phyloP scores from a whole-genome alignment of 2,888 invertebrate genomes.

The Tanypteryx hageni region DNA sequence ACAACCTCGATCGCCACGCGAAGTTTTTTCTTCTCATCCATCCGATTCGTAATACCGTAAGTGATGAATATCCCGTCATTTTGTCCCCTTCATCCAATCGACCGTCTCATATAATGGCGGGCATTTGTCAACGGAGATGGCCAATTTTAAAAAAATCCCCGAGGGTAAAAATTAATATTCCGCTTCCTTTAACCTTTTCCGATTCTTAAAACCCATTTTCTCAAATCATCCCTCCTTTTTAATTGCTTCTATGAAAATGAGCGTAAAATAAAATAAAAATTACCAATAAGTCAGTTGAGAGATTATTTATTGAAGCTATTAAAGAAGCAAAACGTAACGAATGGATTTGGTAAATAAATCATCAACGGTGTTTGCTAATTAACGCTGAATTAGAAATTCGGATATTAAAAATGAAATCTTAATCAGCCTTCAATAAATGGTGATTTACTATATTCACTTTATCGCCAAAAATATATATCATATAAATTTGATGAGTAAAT shows the following conservation, averaged over 20 bases:
- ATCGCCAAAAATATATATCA: no score
- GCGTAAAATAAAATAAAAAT: background rate
- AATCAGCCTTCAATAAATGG: no score
- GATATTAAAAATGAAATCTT: no score
- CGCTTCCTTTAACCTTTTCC: background rate
- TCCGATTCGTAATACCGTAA: background rate
- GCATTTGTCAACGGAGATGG: constrained; percentile 7
- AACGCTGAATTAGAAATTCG: background rate
- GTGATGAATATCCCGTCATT: constrained; percentile 19
- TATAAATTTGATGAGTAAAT: no score
- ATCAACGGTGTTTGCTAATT: background rate
- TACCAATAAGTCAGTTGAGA: background rate
- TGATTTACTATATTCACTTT: no score
- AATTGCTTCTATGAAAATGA: constrained; percentile 32
- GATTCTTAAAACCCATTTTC: background rate
- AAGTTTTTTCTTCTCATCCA: background rate
- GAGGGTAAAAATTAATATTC: constrained; percentile 28
- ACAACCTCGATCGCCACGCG: background rate
- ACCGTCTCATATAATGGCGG: background rate
- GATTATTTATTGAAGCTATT: background rate
- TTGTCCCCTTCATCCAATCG: background rate
- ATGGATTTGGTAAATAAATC: background rate
- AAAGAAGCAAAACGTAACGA: background rate
- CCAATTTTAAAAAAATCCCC: constrained; percentile 4
- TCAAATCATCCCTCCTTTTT: background rate